A percentile compares a stretch with the other conserved stretches of the same genome.
phyloP scores from a whole-genome alignment of 2,113 vertebrate species.

The Diadophis punctatus region DNA sequence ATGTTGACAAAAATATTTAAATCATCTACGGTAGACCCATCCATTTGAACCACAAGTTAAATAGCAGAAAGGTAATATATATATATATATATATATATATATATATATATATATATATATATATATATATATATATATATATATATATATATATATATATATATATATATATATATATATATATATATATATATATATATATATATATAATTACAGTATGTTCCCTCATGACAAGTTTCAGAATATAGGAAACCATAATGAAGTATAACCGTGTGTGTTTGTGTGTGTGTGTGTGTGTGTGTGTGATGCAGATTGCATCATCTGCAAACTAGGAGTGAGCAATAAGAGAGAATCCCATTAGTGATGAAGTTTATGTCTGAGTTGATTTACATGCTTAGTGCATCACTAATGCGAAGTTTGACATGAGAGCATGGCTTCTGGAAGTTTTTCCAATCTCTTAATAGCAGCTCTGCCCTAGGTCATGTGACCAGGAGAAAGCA shows the following conservation, averaged over 20 bases:
- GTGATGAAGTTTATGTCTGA: background rate
- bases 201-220: background rate
- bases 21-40: background rate
- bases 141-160: too few relatives aligned
- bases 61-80: background rate
- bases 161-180: too few relatives aligned
- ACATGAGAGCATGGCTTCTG: background rate
- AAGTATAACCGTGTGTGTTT: background rate
- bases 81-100: too few relatives aligned
- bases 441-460: background rate
- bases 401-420: background rate
- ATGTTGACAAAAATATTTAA: background rate
- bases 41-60: background rate
- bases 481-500: background rate
- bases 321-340: background rate
- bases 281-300: rapidly evolving
- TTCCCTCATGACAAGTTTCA: background rate
- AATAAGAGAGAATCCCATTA: background rate
- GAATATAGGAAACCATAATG: background rate
- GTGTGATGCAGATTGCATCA: background rate
- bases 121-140: too few relatives aligned
- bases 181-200: too few relatives aligned
- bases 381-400: background rate
- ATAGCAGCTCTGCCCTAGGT: background rate
- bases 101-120: too few relatives aligned